Evolutionary conservation across 2,113 vertebrate genomes (phyloP).

Genomic region (Ptilorrhoa leucosticta): DNA sequence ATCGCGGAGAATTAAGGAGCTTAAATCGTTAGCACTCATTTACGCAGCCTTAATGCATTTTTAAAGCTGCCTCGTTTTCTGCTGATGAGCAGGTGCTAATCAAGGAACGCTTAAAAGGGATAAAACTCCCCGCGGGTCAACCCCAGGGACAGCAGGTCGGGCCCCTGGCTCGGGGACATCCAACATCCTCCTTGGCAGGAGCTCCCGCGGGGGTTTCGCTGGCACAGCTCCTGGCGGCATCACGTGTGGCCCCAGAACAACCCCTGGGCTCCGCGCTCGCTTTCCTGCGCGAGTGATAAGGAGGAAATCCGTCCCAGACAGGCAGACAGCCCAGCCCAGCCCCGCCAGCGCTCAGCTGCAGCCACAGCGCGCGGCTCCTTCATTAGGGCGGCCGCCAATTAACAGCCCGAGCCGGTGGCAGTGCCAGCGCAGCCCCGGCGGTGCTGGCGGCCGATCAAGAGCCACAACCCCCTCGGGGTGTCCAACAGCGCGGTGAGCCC

Average conservation of each 20-base stretch:
- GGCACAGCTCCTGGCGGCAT: neutral
- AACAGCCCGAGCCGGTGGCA: neutral
- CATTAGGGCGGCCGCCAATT: neutral
- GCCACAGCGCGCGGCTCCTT: neutral
- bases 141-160: neutral
- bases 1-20: conserved; percentile 14
- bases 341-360: neutral
- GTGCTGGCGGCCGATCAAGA: neutral
- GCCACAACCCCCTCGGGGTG: neutral
- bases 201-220: neutral
- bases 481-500: neutral
- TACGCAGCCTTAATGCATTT: conserved; percentile 15
- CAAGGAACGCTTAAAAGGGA: neutral
- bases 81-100: neutral
- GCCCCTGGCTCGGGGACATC: neutral
- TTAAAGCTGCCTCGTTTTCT: neutral
- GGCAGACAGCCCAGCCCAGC: neutral
- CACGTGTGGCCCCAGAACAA: conserved; percentile 15
- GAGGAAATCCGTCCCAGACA: conserved; percentile 53
- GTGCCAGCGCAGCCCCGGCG: neutral
- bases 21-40: conserved; percentile 45
- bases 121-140: neutral
- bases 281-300: conserved; percentile 32
- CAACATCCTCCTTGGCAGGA: neutral
- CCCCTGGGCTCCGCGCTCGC: neutral